Base-by-base conservation (phyloP, 1,140 invertebrate species). In the Papilio aristodemus region DNA sequence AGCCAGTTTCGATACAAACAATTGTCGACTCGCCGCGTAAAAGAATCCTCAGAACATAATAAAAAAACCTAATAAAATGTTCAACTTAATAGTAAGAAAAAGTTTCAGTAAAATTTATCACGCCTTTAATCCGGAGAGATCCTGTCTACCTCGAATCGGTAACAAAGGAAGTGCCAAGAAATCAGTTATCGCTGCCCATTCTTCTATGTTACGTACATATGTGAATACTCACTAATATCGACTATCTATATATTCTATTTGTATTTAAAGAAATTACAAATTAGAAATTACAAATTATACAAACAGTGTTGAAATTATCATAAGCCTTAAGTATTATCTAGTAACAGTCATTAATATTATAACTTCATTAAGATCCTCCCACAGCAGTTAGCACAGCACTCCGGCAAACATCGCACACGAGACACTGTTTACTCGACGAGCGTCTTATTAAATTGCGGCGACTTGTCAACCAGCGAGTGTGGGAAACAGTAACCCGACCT, bases 361-460 rank as follows among this genome's bases (percentile, higher is more conserved):
- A 25, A 54, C 9, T 54, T 54, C 46, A 54, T 54, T 22, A 54
- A 22, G 46, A 22, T 4, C 17, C 17, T 17, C 9, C 4, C 46
- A 19, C 46, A 14, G 46, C 46, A 9, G 19, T 54, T n/a, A n/a
- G n/a, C n/a, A n/a, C n/a, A n/a, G 46, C 22, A 22, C 46, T 54
- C 19, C 19, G 17, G 46, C 46, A 54, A 54, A 54, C 46, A 54
- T 54, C 22, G 46, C 17, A 22, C 11, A 54, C 46, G 17, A 25
- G 11, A 19, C 43, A 46, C 22, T 54, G 22, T 54, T 54, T 54
- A 54, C 22, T 54, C 46, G 22, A 10, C 43, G 14, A 22, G 46
- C 46, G 46, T 54, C 46, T 54, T 54, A 54, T 22, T 22, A 54
- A 54, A 54, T 54, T 54, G 46, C 46, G 46, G 46, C 10, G 19